Evolutionary conservation across 2,113 vertebrate genomes (phyloP), one percentile per base, ranked within the genome.

Genomic region (Dendrocopos noguchii): DNA sequence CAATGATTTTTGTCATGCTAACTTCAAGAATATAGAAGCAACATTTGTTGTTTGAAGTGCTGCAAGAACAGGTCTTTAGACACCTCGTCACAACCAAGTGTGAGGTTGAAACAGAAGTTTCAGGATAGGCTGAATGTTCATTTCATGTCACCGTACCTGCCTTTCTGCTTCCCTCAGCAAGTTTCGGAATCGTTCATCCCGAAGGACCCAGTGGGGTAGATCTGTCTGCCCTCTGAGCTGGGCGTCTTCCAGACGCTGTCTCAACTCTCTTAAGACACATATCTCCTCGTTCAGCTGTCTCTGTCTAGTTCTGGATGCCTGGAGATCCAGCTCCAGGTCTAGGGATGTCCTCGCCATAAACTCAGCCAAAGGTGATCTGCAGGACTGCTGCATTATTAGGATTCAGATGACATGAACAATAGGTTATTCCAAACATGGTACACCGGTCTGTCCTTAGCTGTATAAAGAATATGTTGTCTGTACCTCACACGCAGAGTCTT

Each of bases 321-420:
- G 99, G 97, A 99, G 99, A 97, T 99, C 99, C 99, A 99, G 99
- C 99, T 99, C 99, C 99, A 99, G 98, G 98, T 99, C 99, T 96
- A 99, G 97, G 63, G 99, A 99, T 28, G 99, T 99, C 80, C 99
- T 98, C 22, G 98, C 98, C 82, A 99, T 99, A 94, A 99, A 98
- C 94, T 99, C 99, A 10, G 98, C 99, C 96, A 99, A 96, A 82
- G 99, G 99, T 34, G 98, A 98, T 95, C 98, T 98, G 94, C 98
- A 99, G 76, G 99, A 97, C 98, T 99, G 98, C 98, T 98, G 97
- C 57, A 63, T 94, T 74, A 64, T 60, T 27, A 47, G 65, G 63
- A 93, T 82, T 59, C 44, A 93, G 93, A 95, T 34, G 70, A 82
- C 91, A 94, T 1, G 16, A 44, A 88, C n/a, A 76, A 67, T 8